These are phyloP conservation scores for Brachyopa scutellaris DNA, from an alignment of 2,888 invertebrate species.

Conservation along the genomic window DNA sequence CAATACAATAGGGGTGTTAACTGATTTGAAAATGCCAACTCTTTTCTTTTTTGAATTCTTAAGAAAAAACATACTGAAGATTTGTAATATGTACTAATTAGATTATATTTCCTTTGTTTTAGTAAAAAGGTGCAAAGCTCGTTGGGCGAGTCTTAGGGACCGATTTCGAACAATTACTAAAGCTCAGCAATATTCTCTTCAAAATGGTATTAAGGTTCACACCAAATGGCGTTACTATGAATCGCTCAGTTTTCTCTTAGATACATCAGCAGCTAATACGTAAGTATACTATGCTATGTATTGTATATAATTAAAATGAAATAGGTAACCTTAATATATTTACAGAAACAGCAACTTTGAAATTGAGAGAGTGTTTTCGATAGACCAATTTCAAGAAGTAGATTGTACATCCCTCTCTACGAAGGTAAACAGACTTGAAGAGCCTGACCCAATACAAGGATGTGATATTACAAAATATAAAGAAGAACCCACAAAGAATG, in stretches of 20 bases:
- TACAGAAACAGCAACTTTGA: neutral
- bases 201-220: neutral
- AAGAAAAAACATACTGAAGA: no score
- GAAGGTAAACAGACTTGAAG: neutral
- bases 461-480: neutral
- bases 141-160: constrained; percentile 21
- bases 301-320: no score
- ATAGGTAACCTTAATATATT: no score
- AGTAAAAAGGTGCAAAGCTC: constrained; percentile 18
- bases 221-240: constrained; percentile 12
- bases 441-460: neutral
- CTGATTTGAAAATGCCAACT: no score
- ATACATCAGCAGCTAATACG: neutral
- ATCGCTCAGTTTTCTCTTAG: neutral
- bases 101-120: neutral
- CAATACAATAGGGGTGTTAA: no score
- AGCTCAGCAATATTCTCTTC: neutral
- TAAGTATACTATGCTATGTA: no score
- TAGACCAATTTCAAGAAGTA: neutral
- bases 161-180: constrained; percentile 15
- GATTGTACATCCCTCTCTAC: neutral
- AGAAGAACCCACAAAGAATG: neutral
- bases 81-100: no score
- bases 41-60: no score
- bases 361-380: neutral